phyloP scores from a whole-genome alignment of 2,888 invertebrate genomes.

The Zaprionus bogoriensis region DNA sequence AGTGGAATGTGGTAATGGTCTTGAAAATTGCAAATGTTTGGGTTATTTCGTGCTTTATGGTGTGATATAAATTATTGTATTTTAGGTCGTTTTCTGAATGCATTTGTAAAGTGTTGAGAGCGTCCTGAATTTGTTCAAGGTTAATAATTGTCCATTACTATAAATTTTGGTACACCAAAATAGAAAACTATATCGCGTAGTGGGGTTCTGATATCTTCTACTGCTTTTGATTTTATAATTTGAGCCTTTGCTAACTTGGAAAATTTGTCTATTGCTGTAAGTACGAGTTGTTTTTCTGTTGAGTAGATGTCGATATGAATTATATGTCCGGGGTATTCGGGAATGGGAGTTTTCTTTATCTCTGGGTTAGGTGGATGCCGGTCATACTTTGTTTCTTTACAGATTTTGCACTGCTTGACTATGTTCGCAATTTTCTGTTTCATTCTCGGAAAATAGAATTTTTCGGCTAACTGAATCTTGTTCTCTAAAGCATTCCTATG shows the following conservation, averaged over 20 bases:
- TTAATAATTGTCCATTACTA: no score
- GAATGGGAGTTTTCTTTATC: no score
- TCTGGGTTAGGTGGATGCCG: conserved; percentile 32
- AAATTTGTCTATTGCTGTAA: conserved; percentile 7
- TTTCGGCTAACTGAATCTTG: conserved; percentile 26
- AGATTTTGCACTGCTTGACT: conserved; percentile 35
- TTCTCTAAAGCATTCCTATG: conserved; percentile 23
- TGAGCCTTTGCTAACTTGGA: not conserved
- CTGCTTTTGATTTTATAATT: conserved; percentile 1
- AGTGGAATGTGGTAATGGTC: no score
- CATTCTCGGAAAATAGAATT: conserved; percentile 31
- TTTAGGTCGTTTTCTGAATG: no score
- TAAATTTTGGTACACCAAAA: no score
- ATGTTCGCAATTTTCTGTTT: conserved; percentile 14
- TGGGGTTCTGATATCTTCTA: conserved; percentile 7
- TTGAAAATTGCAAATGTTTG: no score
- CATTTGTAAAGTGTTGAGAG: no score
- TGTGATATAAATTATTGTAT: no score
- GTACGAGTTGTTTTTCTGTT: not conserved
- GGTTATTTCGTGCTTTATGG: no score
- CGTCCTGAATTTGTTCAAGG: conserved; percentile 1
- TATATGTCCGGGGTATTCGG: conserved; percentile 23
- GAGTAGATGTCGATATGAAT: conserved; percentile 2
- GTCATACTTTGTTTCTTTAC: conserved; percentile 30
- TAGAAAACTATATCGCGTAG: no score